A percentile compares a stretch with the other conserved stretches of the same genome.
phyloP scores from a whole-genome alignment of 1,140 invertebrate species.

The Pinna nobilis region DNA sequence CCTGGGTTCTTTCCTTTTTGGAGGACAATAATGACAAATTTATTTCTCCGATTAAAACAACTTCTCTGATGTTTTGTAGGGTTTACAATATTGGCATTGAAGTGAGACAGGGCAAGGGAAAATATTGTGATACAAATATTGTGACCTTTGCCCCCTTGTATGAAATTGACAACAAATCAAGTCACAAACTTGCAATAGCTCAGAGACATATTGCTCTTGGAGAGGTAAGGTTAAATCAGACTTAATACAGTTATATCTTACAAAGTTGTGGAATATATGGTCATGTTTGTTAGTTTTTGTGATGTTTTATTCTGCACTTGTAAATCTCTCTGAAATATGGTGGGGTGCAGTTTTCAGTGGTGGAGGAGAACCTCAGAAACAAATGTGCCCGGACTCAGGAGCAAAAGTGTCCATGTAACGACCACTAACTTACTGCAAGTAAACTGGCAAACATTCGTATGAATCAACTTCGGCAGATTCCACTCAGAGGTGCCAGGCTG shows the following conservation, averaged over 20 bases:
- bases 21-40: neutral
- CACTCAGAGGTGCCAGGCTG: too few relatives aligned
- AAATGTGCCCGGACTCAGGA: too few relatives aligned
- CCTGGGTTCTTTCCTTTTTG: neutral
- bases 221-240: slow-evolving; percentile 49
- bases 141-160: slow-evolving; percentile 94
- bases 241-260: neutral
- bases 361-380: too few relatives aligned
- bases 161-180: slow-evolving; percentile 93
- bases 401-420: too few relatives aligned
- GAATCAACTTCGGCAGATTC: too few relatives aligned
- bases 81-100: slow-evolving; percentile 87
- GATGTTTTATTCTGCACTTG: too few relatives aligned
- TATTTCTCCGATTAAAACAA: neutral
- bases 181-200: slow-evolving; percentile 87
- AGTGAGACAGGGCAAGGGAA: slow-evolving; percentile 88
- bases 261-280: too few relatives aligned
- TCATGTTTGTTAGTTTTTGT: too few relatives aligned
- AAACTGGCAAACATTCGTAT: too few relatives aligned
- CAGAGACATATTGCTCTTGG: slow-evolving; percentile 79
- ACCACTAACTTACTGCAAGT: too few relatives aligned
- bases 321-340: too few relatives aligned
- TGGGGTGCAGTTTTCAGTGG: too few relatives aligned
- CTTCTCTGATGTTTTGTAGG: slow-evolving; percentile 71
- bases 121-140: slow-evolving; percentile 92